phyloP scores from a whole-genome alignment of 1,140 invertebrate genomes.

The Tetraneura akinire region DNA sequence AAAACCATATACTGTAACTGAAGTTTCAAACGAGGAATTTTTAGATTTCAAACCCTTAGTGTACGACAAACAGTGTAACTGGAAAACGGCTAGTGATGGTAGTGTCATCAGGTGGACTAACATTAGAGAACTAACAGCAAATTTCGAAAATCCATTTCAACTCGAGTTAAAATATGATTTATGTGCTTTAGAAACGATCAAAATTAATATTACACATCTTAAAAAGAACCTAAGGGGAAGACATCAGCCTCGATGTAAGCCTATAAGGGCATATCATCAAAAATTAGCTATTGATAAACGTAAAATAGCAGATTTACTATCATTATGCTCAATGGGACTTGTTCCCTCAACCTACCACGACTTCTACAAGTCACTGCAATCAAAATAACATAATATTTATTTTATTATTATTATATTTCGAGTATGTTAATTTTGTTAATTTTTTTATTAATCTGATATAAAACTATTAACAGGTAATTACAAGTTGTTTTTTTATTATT shows the following conservation, averaged over 20 bases:
- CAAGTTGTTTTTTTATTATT: not conserved
- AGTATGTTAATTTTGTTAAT: no score
- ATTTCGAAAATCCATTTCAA: not conserved
- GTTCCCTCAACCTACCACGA: constrained; percentile 7
- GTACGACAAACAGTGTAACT: not conserved
- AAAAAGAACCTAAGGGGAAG: not conserved
- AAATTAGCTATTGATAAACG: constrained; percentile 1
- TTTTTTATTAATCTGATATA: not conserved
- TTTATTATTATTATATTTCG: no score
- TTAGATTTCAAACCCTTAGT: constrained; percentile 1
- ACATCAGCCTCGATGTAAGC: not conserved
- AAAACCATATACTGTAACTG: not conserved
- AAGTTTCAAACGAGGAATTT: constrained; percentile 8
- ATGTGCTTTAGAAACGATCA: not conserved
- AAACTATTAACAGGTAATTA: not conserved
- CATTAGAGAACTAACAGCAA: not conserved
- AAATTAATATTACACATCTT: not conserved
- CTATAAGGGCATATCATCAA: not conserved
- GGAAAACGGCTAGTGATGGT: not conserved
- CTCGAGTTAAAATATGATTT: not conserved
- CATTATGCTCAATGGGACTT: not conserved
- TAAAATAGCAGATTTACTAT: constrained; percentile 11
- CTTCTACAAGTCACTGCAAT: constrained; percentile 5
- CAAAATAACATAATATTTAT: no score
- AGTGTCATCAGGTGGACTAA: not conserved